Base-by-base conservation (phyloP, 2,888 invertebrate species). In the Serripes groenlandicus region DNA sequence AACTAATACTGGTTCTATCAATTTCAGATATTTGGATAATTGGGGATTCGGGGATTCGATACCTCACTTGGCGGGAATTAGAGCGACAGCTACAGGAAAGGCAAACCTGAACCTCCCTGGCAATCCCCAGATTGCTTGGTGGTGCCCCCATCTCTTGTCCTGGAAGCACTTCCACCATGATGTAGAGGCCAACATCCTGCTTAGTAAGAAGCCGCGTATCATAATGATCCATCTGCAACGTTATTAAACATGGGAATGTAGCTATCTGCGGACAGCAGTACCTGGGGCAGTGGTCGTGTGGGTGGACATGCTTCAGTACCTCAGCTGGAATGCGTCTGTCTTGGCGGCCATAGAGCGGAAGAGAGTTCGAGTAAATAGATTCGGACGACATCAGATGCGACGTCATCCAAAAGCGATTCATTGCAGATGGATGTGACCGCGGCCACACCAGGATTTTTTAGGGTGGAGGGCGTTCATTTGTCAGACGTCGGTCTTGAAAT, bases 401-500 rank as follows among this genome's bases (percentile, higher is more conserved):
- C n/a, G 7, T 9, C 56, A 56, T 56, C 56, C 56, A 7, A 7
- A 56, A 56, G 5, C 23, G n/a, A n/a, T n/a, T n/a, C n/a, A n/a
- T n/a, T n/a, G n/a, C n/a, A n/a, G n/a, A n/a, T n/a, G n/a, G 9
- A 62, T 28, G 52, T 56, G 11, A 30, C 11, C n/a, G n/a, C 30
- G 30, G 21, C 15, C 9, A 71, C 71, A 18, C 71, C 30, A 5
- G 71, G 71, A 28, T 56, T 71, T 32, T 71, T 30, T 56, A 9
- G 56, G 5, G 3, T 11, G 4, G 56, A 71, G 26, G 56, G 71
- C 11, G 15, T 71, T 7, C 71, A 71, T n/a, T 32, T 71, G 54
- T 71, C 56, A 7, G 56, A 71, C 7, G 71, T 71, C 1, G 71
- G 71, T n/a, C 26, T 71, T 3, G 71, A 71, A 56, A 52, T 71